phyloP scores from a whole-genome alignment of 2,888 invertebrate species.

The Phengaris arion region DNA sequence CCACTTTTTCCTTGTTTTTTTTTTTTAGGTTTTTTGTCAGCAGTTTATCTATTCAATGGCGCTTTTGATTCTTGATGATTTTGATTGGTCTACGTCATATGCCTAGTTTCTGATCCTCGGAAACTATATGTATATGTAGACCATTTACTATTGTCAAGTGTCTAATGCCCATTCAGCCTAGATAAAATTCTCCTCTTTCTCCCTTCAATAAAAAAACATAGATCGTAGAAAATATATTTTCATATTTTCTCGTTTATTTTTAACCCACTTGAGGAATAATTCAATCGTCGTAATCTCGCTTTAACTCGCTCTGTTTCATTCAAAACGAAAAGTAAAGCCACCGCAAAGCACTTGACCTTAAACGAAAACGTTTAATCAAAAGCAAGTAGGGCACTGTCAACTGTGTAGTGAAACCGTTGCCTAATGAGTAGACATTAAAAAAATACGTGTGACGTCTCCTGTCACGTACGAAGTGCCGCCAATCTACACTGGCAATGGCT shows the following conservation, averaged over 20 bases:
- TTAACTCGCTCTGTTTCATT: conserved; percentile 23
- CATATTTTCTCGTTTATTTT: not conserved
- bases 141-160: conserved; percentile 8
- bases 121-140: too few relatives aligned
- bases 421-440: conserved; percentile 12
- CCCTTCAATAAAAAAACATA: not conserved
- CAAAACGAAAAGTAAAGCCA: not conserved
- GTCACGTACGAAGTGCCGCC: conserved; percentile 14
- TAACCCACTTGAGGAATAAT: not conserved
- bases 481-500: not conserved
- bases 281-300: conserved; percentile 1
- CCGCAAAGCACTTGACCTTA: conserved; percentile 23
- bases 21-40: too few relatives aligned
- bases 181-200: not conserved
- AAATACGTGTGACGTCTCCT: conserved; percentile 4
- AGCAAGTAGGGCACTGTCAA: not conserved
- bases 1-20: too few relatives aligned
- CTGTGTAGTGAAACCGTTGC: conserved; percentile 17
- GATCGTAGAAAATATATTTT: not conserved
- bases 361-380: conserved; percentile 6
- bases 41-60: too few relatives aligned
- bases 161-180: not conserved
- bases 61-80: too few relatives aligned
- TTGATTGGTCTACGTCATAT: too few relatives aligned
- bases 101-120: too few relatives aligned